Evolutionary conservation across 2,113 vertebrate genomes (phyloP), one percentile per base, ranked within the genome.

Genomic region (Octodon degus): DNA sequence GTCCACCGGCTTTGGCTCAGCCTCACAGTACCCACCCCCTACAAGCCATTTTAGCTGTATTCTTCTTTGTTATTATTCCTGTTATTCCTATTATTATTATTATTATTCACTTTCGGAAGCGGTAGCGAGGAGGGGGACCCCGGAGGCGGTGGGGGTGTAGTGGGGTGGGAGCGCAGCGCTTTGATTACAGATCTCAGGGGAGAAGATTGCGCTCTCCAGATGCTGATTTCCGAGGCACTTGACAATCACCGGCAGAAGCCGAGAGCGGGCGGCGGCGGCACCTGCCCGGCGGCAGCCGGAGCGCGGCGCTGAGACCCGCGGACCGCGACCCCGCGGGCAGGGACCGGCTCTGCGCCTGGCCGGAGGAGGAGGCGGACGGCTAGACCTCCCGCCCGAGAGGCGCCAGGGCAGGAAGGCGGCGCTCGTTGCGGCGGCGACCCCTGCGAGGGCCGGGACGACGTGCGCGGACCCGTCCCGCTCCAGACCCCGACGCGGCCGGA

Each of bases 141-240:
- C 65, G 40, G 93, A 67, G 98, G 98, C 98, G 98, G 98, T 97
- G 98, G 98, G 98, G 97, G 98, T 97, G 98, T 94, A 84, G 98
- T 95, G 98, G 98, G 98, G 98, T 97, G 98, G 98, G 98, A 98
- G 97, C 70, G 97, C 92, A 95, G 97, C 95, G 97, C 98, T 96
- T 98, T 98, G 98, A 98, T 98, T 98, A 97, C 97, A 93, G 95
- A 94, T 97, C 98, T 97, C 98, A 86, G 87, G 98, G 98, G 98
- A 97, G 98, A 97, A 98, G 98, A 98, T 96, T 93, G 98, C 98
- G 97, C 97, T 98, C 98, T 98, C 98, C 98, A 98, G 98, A 98
- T 98, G 98, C 98, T 98, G 98, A 97, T 98, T 98, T 97, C 98
- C 90, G 91, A 97, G 96, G 98, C 98, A 97, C 98, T 98, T 96